Evolutionary conservation across 2,797 vertebrate genomes (phyloP).

Genomic region (Falco naumanni): DNA sequence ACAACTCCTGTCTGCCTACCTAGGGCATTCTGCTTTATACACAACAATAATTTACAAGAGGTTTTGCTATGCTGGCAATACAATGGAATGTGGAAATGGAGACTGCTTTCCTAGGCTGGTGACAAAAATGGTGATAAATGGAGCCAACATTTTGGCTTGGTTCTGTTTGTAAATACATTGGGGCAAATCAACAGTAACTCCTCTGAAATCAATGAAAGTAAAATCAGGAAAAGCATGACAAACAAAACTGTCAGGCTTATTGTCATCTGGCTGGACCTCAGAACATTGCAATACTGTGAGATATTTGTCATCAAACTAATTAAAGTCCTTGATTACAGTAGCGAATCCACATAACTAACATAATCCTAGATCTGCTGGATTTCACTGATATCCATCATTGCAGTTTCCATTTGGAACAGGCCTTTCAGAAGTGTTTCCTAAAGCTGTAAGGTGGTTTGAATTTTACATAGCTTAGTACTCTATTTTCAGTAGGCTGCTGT

Average conservation of each 20-base stretch:
- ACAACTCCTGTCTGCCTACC: background rate
- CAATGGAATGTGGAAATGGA: background rate
- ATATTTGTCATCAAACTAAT: background rate
- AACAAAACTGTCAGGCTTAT: background rate
- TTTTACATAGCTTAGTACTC: background rate
- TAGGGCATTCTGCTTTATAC: background rate
- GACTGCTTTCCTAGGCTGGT: background rate
- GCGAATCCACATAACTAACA: background rate
- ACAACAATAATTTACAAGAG: background rate
- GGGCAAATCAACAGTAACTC: background rate
- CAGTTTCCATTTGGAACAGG: background rate
- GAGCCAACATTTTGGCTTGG: background rate
- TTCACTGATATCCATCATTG: background rate
- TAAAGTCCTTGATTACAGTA: background rate
- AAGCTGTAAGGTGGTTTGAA: background rate
- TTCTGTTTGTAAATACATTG: background rate
- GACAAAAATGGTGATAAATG: background rate
- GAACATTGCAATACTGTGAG: background rate
- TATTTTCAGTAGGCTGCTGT: background rate
- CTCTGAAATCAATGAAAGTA: background rate
- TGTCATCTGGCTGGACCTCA: background rate
- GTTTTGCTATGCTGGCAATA: background rate
- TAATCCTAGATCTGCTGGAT: background rate
- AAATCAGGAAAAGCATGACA: background rate
- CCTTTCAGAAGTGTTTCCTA: background rate